These are phyloP conservation scores for Campopleginae sp. DNA, from an alignment of 2,888 invertebrate species.

Conservation along the genomic window DNA sequence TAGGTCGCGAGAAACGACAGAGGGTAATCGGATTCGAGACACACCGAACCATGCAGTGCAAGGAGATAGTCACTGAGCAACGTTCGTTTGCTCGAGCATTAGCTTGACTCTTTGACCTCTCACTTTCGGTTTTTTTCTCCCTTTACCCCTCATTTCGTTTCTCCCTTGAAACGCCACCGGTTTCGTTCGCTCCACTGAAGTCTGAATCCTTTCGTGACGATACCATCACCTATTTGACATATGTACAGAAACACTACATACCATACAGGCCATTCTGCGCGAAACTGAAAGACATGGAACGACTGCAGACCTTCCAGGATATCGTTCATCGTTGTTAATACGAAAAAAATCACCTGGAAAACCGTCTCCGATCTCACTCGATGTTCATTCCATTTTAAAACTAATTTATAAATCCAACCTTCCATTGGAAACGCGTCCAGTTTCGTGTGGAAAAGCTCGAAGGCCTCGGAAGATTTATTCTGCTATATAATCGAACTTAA, in stretches of 20 bases:
- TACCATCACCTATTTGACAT: conserved; percentile 28
- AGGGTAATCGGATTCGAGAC: conserved; percentile 69
- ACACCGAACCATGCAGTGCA: conserved; percentile 28
- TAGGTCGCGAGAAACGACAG: conserved; percentile 56
- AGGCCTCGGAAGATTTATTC: background rate
- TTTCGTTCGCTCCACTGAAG: conserved; percentile 33
- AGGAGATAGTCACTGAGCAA: conserved; percentile 36
- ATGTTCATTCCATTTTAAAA: background rate
- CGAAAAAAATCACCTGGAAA: background rate
- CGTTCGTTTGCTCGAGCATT: conserved; percentile 65
- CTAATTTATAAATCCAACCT: background rate
- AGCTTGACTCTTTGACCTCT: conserved; percentile 69
- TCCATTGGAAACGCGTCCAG: background rate
- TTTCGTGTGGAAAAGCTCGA: conserved; percentile 8
- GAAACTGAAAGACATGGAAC: background rate
- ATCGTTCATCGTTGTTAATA: background rate
- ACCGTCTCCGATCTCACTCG: background rate
- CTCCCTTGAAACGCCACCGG: conserved; percentile 10
- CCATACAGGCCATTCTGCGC: conserved; percentile 9
- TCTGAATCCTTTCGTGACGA: conserved; percentile 47
- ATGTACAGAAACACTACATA: conserved; percentile 9
- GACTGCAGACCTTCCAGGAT: background rate
- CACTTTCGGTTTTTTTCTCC: conserved; percentile 41
- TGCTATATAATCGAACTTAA: conserved; percentile 3
- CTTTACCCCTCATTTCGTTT: conserved; percentile 28